Evolutionary conservation across 2,888 invertebrate species (phyloP).

Genomic region (Apodemia zela): DNA sequence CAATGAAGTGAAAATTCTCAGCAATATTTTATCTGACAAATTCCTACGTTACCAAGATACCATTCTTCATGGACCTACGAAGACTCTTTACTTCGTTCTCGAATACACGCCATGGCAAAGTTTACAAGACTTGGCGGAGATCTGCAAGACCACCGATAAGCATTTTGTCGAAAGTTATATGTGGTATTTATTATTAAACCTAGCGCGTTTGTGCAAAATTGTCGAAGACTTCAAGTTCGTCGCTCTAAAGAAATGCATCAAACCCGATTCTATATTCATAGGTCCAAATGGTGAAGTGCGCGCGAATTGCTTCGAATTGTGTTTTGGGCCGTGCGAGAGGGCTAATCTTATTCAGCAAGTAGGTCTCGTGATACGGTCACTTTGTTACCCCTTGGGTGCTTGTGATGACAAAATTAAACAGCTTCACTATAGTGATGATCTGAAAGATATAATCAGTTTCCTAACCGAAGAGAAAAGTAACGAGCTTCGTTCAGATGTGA

Average conservation of each 20-base stretch:
- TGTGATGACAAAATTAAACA: constrained; percentile 41
- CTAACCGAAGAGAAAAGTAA: constrained; percentile 53
- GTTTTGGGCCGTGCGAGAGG: constrained; percentile 25
- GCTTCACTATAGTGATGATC: constrained; percentile 62
- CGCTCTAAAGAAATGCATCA: constrained; percentile 54
- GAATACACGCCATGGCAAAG: constrained; percentile 66
- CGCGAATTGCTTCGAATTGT: constrained; percentile 62
- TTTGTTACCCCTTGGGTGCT: constrained; percentile 44
- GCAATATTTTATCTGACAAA: constrained; percentile 53
- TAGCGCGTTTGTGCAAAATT: constrained; percentile 54
- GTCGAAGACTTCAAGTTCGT: constrained; percentile 49
- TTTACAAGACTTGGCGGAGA: constrained; percentile 52
- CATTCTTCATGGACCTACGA: constrained; percentile 67
- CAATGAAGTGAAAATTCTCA: constrained; percentile 66
- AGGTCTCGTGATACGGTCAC: constrained; percentile 49
- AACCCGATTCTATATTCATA: constrained; percentile 53
- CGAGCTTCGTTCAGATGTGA: constrained; percentile 57
- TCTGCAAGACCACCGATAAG: constrained; percentile 52
- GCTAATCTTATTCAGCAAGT: constrained; percentile 51
- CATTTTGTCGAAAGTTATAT: constrained; percentile 61
- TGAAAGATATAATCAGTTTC: constrained; percentile 56
- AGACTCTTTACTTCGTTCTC: constrained; percentile 70
- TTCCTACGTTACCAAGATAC: constrained; percentile 68
- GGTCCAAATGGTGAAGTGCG: constrained; percentile 56
- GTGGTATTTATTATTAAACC: constrained; percentile 63